phyloP scores from a whole-genome alignment of 2,113 vertebrate genomes.

The Pagrus major region DNA sequence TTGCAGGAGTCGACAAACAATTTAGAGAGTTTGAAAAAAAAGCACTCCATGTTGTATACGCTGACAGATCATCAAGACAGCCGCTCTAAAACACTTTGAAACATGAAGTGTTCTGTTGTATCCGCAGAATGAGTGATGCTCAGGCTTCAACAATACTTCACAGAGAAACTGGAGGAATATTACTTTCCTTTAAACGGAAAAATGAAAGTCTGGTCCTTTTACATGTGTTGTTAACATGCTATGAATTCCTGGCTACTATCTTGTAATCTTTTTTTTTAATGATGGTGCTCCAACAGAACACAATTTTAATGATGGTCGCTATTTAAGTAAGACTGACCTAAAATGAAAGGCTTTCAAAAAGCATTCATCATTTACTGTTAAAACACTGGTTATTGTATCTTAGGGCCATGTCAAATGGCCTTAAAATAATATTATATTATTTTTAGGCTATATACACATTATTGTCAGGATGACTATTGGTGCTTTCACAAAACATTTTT shows the following conservation, averaged over 20 bases:
- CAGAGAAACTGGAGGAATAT: neutral
- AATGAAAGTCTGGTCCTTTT: neutral
- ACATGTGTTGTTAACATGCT: neutral
- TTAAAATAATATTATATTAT: too few relatives aligned
- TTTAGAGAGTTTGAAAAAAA: conserved; percentile 3
- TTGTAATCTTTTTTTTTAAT: too few relatives aligned
- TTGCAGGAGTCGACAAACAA: conserved; percentile 34
- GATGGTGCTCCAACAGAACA: neutral
- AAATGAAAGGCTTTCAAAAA: neutral
- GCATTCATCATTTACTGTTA: neutral
- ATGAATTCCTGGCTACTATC: neutral
- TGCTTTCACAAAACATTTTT: too few relatives aligned
- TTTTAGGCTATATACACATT: too few relatives aligned
- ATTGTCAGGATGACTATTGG: too few relatives aligned
- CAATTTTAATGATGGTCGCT: neutral
- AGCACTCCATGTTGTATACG: conserved; percentile 7
- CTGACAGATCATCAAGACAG: conserved; percentile 7
- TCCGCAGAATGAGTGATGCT: neutral
- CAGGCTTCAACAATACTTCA: neutral
- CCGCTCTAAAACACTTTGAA: conserved; percentile 9
- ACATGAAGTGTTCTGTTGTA: neutral
- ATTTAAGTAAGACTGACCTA: neutral
- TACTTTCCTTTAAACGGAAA: neutral
- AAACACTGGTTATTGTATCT: neutral
- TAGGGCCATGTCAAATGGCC: too few relatives aligned